Percentiles rank a stretch among this genome's conserved stretches.
These are phyloP conservation scores for Octodon degus DNA, from an alignment of 2,113 vertebrate genomes.

Conservation along the genomic window DNA sequence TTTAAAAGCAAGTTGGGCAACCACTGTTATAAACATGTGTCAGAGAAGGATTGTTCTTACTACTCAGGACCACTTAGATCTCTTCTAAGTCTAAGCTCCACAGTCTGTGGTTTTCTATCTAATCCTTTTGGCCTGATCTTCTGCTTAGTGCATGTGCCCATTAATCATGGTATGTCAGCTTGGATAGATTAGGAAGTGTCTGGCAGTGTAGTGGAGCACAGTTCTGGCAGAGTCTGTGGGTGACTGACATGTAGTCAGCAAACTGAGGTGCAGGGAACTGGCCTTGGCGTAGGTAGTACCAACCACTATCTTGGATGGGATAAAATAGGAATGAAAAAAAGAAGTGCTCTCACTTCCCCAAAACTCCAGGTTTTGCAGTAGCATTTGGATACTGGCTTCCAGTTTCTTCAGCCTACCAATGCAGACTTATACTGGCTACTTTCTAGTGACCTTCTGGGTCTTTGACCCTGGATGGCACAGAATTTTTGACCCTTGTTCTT, in stretches of 20 bases:
- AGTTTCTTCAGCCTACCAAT: neutral
- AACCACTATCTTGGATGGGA: neutral
- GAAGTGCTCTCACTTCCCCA: neutral
- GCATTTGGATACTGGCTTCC: neutral
- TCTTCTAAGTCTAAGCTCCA: neutral
- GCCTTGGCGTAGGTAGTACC: neutral
- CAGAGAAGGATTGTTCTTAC: neutral
- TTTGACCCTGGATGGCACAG: neutral
- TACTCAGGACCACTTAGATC: neutral
- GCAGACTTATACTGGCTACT: neutral
- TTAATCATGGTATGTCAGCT: neutral
- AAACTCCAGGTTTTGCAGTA: neutral
- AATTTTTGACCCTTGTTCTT: neutral
- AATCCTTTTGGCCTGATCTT: neutral
- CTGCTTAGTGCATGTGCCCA: neutral
- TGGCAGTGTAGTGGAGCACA: neutral
- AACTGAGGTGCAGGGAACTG: neutral
- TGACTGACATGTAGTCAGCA: neutral
- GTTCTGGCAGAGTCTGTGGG: neutral
- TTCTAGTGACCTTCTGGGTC: neutral
- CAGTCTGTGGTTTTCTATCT: neutral
- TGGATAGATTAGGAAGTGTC: neutral
- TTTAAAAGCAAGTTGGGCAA: neutral
- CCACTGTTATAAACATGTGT: neutral
- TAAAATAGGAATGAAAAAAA: neutral